These are phyloP conservation scores for Parasteatoda tepidariorum DNA, from an alignment of 1,140 invertebrate species.

Conservation along the genomic window DNA sequence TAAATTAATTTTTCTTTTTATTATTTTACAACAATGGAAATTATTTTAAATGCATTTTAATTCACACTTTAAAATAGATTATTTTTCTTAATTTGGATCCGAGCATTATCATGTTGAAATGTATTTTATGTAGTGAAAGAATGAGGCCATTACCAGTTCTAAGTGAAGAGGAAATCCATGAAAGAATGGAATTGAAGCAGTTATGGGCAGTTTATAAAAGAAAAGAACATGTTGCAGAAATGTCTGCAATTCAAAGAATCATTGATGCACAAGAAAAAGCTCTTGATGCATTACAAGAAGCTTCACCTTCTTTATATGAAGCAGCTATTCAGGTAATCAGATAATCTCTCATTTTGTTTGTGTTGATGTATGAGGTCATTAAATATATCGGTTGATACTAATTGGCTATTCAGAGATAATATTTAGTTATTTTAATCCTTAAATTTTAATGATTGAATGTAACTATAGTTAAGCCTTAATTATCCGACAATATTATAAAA, in stretches of 20 bases:
- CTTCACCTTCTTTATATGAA: constrained; percentile 84
- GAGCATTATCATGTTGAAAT: not conserved
- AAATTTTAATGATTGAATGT: too few relatives aligned
- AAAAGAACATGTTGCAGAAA: constrained; percentile 74
- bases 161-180: constrained; percentile 71
- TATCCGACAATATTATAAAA: too few relatives aligned
- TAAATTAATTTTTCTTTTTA: too few relatives aligned
- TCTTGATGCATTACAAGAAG: constrained; percentile 78
- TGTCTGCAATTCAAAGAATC: constrained; percentile 77
- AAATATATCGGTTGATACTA: too few relatives aligned
- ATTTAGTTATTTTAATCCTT: too few relatives aligned
- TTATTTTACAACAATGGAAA: too few relatives aligned
- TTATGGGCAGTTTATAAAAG: constrained; percentile 80
- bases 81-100: not conserved
- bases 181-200: constrained; percentile 75
- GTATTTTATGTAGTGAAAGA: constrained; percentile 71
- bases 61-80: too few relatives aligned
- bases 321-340: constrained; percentile 82
- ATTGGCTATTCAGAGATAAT: too few relatives aligned
- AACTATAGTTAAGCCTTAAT: too few relatives aligned
- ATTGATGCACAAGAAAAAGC: constrained; percentile 79
- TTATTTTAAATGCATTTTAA: too few relatives aligned
- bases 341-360: not conserved
- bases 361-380: too few relatives aligned
- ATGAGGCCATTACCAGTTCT: constrained; percentile 69